phyloP scores from a whole-genome alignment of 2,797 vertebrate species.

The Rhadinocentrus ornatus region DNA sequence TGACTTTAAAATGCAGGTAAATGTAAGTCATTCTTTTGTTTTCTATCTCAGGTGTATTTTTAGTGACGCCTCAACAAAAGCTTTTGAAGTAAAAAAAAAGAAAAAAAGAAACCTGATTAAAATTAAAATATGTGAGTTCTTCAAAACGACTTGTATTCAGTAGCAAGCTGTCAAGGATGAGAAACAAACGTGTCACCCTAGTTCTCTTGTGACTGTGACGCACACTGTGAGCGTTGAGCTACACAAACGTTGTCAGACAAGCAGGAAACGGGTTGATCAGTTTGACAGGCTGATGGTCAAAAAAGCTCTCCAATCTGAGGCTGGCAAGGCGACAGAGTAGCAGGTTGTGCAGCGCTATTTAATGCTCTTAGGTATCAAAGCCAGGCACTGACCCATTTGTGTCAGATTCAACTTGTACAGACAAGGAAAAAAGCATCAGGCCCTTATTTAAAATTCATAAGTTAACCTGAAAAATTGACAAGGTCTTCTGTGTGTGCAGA shows the following conservation, averaged over 20 bases:
- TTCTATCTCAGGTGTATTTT: conserved; percentile 5
- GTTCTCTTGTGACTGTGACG: conserved; percentile 14
- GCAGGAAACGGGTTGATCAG: conserved; percentile 10
- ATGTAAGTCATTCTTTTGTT: background rate
- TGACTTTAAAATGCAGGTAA: background rate
- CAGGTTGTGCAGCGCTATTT: conserved; percentile 43
- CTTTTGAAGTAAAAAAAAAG: background rate
- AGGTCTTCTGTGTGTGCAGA: conserved; percentile 36
- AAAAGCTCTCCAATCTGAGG: conserved; percentile 32
- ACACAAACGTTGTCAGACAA: conserved; percentile 42
- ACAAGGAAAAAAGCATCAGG: conserved; percentile 17
- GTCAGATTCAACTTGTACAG: conserved; percentile 57
- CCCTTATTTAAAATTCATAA: conserved; percentile 71
- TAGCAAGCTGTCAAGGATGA: conserved; percentile 8
- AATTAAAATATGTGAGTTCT: background rate
- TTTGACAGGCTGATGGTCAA: conserved; percentile 53
- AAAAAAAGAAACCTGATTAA: background rate
- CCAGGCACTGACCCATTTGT: conserved; percentile 68
- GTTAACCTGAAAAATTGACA: conserved; percentile 64
- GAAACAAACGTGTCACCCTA: conserved; percentile 13
- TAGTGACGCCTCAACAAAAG: conserved; percentile 10
- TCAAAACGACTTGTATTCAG: conserved; percentile 19
- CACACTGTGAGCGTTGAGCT: conserved; percentile 15
- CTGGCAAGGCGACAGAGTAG: conserved; percentile 36
- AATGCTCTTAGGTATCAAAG: conserved; percentile 64